Percentiles rank a stretch among this genome's conserved stretches.
Conservation (phyloP, 2,113 vertebrate species). For the Cavia aperea region DNA sequence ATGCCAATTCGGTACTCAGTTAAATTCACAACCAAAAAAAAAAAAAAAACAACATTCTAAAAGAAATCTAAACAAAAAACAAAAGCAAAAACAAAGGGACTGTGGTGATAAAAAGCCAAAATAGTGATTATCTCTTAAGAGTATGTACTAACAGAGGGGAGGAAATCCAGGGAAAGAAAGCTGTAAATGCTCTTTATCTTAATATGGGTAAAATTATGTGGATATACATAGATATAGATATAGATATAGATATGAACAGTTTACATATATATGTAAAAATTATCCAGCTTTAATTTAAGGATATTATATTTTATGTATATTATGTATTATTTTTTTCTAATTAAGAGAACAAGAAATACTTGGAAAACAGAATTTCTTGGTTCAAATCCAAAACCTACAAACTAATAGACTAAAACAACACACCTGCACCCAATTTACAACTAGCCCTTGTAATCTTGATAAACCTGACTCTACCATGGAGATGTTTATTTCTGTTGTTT, state of each 20-base stretch:
- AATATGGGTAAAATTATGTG: background rate
- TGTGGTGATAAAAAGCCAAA: background rate
- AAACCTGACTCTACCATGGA: background rate
- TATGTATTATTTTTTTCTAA: background rate
- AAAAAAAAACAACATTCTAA: background rate
- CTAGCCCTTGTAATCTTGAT: background rate
- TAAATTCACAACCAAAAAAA: slow-evolving; percentile 27
- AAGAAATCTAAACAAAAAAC: slow-evolving; percentile 12
- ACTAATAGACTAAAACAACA: background rate
- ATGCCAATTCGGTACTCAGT: background rate
- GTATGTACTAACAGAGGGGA: background rate
- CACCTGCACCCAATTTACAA: background rate
- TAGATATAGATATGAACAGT: background rate
- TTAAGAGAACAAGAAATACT: slow-evolving; percentile 22
- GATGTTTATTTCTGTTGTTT: background rate
- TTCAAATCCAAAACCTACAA: slow-evolving; percentile 27
- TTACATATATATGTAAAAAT: background rate
- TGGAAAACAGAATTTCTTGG: slow-evolving; percentile 13
- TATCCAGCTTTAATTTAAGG: slow-evolving; percentile 31
- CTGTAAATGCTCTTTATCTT: background rate
- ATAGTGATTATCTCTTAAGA: background rate
- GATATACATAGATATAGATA: too few species aligned
- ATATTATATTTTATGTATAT: background rate
- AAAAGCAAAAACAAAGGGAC: slow-evolving; percentile 21
- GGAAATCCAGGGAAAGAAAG: background rate